These are phyloP conservation scores for Drepana falcataria DNA, from an alignment of 2,888 invertebrate species.

Conservation along the genomic window DNA sequence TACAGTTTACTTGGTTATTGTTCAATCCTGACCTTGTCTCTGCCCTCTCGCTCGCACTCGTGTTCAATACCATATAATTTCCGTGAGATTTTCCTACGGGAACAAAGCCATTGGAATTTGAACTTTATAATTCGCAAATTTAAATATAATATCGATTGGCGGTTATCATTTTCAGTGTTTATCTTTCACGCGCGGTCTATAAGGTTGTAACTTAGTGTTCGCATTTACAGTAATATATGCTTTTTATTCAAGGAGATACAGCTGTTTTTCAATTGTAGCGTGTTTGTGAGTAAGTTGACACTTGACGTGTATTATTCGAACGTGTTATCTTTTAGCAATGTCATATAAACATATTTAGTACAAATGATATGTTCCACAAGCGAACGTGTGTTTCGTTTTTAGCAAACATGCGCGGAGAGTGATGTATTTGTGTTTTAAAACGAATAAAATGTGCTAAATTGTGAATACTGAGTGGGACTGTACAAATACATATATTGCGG, in stretches of 20 bases:
- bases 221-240: conserved; percentile 15
- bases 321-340: conserved; percentile 72
- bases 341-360: conserved; percentile 58
- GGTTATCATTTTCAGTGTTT: conserved; percentile 53
- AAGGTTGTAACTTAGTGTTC: conserved; percentile 25
- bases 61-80: conserved; percentile 43
- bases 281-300: conserved; percentile 5
- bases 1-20: conserved; percentile 45
- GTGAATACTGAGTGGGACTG: too few species aligned
- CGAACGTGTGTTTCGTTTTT: neutral
- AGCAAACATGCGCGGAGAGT: neutral
- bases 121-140: conserved; percentile 26
- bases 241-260: conserved; percentile 16
- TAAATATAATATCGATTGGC: conserved; percentile 33
- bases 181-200: conserved; percentile 32
- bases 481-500: too few species aligned
- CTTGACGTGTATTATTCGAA: conserved; percentile 24
- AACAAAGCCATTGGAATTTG: conserved; percentile 21
- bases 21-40: conserved; percentile 55
- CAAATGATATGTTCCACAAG: conserved; percentile 21
- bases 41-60: conserved; percentile 47
- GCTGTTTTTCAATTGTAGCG: conserved; percentile 20
- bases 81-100: conserved; percentile 62
- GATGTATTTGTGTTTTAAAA: neutral
- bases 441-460: too few species aligned